These are phyloP conservation scores for Tetramorium parvispinum DNA, from an alignment of 1,140 invertebrate species.

Conservation along the genomic window DNA sequence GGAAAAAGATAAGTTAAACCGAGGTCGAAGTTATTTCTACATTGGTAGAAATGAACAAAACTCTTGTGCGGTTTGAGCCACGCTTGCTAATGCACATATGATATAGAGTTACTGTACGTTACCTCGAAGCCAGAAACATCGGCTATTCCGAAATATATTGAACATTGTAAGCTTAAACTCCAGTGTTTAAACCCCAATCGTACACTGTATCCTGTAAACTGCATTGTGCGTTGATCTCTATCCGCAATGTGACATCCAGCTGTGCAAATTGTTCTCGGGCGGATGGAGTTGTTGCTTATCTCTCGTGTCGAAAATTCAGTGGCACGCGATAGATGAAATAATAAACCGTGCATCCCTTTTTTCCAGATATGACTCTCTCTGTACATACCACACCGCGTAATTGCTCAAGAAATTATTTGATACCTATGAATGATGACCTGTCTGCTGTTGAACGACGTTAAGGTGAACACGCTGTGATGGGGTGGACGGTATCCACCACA, in stretches of 20 bases:
- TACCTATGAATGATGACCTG: slow-evolving; percentile 70
- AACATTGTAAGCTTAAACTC: background rate
- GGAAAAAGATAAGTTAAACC: too few species aligned
- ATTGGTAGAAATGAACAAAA: too few species aligned
- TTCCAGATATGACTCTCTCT: slow-evolving; percentile 59
- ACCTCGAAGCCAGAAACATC: background rate
- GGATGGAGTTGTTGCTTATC: slow-evolving; percentile 1
- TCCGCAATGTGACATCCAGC: background rate
- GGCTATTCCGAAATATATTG: background rate
- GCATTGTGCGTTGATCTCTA: background rate
- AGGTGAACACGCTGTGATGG: slow-evolving; percentile 82
- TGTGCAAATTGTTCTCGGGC: slow-evolving; percentile 2
- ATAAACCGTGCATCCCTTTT: background rate
- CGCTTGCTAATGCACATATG: background rate
- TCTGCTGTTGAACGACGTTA: slow-evolving; percentile 65
- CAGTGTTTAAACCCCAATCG: background rate
- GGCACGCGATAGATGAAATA: background rate
- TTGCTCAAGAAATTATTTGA: slow-evolving; percentile 55
- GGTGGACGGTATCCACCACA: slow-evolving; percentile 77
- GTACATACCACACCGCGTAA: background rate
- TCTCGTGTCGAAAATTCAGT: background rate
- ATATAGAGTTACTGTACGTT: background rate
- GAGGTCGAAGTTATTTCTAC: too few species aligned
- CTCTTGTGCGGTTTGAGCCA: background rate
- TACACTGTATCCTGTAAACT: background rate